These are phyloP conservation scores for Rhysida immarginata DNA, from an alignment of 1,140 invertebrate species.

Conservation along the genomic window DNA sequence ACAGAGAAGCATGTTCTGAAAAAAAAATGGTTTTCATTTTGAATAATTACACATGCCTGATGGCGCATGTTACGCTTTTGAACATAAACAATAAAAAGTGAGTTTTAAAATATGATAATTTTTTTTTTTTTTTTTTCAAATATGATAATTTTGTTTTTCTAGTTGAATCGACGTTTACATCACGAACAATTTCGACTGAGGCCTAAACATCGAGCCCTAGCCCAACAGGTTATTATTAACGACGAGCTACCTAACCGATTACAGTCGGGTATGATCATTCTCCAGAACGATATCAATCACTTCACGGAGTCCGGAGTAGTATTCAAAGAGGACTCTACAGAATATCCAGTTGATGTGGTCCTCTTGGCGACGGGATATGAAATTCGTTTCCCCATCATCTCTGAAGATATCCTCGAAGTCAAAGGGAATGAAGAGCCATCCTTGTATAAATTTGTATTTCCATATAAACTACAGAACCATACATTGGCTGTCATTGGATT, in stretches of 20 bases:
- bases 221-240: slow-evolving; percentile 40
- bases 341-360: slow-evolving; percentile 13
- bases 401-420: slow-evolving; percentile 2
- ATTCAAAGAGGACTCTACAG: slow-evolving; percentile 23
- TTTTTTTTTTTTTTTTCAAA: no score
- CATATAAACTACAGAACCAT: slow-evolving; percentile 12
- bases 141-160: no score
- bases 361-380: slow-evolving; percentile 16
- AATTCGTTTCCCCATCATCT: slow-evolving; percentile 13
- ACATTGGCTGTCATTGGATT: slow-evolving; percentile 14
- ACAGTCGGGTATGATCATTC: slow-evolving; percentile 30
- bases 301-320: slow-evolving; percentile 26
- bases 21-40: no score
- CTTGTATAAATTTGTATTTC: slow-evolving; percentile 12
- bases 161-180: slow-evolving; percentile 31
- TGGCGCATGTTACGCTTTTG: no score
- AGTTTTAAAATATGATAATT: no score
- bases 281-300: slow-evolving; percentile 28
- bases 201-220: slow-evolving; percentile 30
- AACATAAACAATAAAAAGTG: no score
- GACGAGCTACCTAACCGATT: slow-evolving; percentile 38
- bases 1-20: no score
- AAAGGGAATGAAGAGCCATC: not conserved
- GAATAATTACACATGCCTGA: no score
- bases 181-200: slow-evolving; percentile 33